Conservation (phyloP, 2,888 invertebrate genomes). For the Colletes collaris region DNA sequence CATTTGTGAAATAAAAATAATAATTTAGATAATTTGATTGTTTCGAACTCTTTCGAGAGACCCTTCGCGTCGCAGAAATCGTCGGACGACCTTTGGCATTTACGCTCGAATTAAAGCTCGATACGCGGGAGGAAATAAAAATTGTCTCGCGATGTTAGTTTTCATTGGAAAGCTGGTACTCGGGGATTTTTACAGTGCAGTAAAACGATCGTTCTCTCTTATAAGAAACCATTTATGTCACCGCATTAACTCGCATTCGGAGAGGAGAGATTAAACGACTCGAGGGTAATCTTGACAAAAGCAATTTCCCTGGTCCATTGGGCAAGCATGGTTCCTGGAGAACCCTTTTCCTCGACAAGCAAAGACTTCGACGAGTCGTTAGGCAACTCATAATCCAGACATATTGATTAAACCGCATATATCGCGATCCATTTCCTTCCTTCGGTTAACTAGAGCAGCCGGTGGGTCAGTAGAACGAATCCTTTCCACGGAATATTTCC, state of each 20-base stretch:
- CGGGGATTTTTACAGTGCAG: slow-evolving; percentile 26
- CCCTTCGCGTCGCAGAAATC: no score
- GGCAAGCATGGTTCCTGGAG: slow-evolving; percentile 13
- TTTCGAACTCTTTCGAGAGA: no score
- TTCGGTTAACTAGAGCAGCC: slow-evolving; percentile 54
- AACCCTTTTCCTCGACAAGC: slow-evolving; percentile 23
- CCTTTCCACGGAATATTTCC: slow-evolving; percentile 40
- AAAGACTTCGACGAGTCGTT: slow-evolving; percentile 26
- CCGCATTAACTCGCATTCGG: slow-evolving; percentile 29
- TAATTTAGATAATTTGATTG: no score
- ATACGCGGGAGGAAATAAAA: background rate
- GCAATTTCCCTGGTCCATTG: slow-evolving; percentile 35
- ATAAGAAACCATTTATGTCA: slow-evolving; percentile 42
- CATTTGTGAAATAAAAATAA: no score
- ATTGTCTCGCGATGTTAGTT: background rate
- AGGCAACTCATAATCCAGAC: slow-evolving; percentile 34
- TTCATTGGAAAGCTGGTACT: background rate
- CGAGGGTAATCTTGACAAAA: slow-evolving; percentile 45
- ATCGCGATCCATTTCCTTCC: slow-evolving; percentile 61
- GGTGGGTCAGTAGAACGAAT: slow-evolving; percentile 56
- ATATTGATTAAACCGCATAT: slow-evolving; percentile 62
- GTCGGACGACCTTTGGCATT: background rate
- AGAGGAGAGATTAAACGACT: slow-evolving; percentile 39
- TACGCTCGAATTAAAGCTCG: slow-evolving; percentile 1
- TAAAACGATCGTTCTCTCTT: slow-evolving; percentile 40